phyloP scores from a whole-genome alignment of 1,140 invertebrate species.

The Papilio dardanus region DNA sequence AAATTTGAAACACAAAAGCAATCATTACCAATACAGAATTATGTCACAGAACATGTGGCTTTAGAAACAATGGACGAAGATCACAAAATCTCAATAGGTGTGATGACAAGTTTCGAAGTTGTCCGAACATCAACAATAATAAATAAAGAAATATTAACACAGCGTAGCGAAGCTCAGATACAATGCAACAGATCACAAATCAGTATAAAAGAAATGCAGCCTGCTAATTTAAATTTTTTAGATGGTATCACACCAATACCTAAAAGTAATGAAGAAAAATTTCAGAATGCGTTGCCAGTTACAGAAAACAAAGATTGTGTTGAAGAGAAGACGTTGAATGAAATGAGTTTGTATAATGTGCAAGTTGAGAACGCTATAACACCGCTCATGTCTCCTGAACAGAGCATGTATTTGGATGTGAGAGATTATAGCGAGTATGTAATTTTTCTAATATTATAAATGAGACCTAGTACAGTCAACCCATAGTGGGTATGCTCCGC shows the following conservation, averaged over 20 bases:
- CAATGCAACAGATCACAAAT: conserved; percentile 73
- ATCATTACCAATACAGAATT: conserved; percentile 52
- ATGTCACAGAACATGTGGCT: conserved; percentile 58
- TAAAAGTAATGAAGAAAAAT: conserved; percentile 44
- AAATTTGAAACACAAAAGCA: conserved; percentile 49
- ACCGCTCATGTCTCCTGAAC: conserved; percentile 83
- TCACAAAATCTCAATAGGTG: conserved; percentile 86
- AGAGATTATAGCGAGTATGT: conserved; percentile 83
- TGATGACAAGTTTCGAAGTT: conserved; percentile 88
- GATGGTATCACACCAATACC: conserved; percentile 61
- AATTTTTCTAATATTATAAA: conserved; percentile 14
- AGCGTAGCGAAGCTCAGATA: conserved; percentile 64
- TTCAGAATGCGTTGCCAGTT: not conserved
- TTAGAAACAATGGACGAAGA: conserved; percentile 84
- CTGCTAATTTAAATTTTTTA: conserved; percentile 67
- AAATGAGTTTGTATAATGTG: conserved; percentile 82
- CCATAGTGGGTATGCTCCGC: no score
- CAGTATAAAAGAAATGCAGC: conserved; percentile 69
- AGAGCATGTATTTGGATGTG: conserved; percentile 84
- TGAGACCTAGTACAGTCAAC: no score
- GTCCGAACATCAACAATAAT: conserved; percentile 81
- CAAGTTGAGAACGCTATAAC: conserved; percentile 82
- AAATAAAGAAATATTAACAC: conserved; percentile 70
- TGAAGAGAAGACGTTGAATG: conserved; percentile 76
- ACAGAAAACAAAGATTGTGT: conserved; percentile 39